phyloP scores from a whole-genome alignment of 2,113 vertebrate species.

The Chaetodon trifascialis region DNA sequence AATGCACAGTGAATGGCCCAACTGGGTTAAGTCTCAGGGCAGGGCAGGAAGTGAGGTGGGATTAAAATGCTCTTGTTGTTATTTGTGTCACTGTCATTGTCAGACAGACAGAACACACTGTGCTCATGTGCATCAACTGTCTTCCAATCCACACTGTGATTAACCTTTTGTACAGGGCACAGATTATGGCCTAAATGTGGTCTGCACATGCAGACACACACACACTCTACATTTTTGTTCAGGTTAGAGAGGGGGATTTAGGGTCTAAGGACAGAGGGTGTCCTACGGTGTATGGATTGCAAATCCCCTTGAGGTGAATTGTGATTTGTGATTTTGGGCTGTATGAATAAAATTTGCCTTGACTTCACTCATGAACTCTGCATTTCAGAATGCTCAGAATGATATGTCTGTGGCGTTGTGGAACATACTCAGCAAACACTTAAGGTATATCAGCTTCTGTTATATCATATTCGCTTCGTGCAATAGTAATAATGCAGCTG shows the following conservation, averaged over 20 bases:
- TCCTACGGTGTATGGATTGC: no score
- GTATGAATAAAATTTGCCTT: no score
- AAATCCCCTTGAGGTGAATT: no score
- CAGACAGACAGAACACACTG: slow-evolving; percentile 53
- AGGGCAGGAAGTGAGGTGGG: slow-evolving; percentile 49
- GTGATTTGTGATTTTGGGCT: no score
- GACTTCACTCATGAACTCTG: neutral
- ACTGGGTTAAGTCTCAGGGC: slow-evolving; percentile 33
- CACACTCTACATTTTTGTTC: neutral
- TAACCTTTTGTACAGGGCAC: slow-evolving; percentile 61
- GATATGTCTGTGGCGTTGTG: neutral
- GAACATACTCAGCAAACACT: neutral
- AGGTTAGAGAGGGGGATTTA: no score
- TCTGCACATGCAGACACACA: neutral
- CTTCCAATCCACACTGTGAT: slow-evolving; percentile 51
- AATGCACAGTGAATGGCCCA: slow-evolving; percentile 4
- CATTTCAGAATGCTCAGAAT: neutral
- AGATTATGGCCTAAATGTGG: slow-evolving; percentile 64
- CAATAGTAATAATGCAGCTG: neutral
- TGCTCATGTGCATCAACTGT: slow-evolving; percentile 46
- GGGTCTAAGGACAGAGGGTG: no score
- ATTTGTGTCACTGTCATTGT: slow-evolving; percentile 63
- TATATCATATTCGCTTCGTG: no score
- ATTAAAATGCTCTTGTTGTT: slow-evolving; percentile 72
- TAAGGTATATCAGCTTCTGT: neutral